Percentiles rank a stretch among this genome's conserved stretches.
Evolutionary conservation across 2,888 invertebrate genomes (phyloP).

Genomic region (Trachelus troglodyta): DNA sequence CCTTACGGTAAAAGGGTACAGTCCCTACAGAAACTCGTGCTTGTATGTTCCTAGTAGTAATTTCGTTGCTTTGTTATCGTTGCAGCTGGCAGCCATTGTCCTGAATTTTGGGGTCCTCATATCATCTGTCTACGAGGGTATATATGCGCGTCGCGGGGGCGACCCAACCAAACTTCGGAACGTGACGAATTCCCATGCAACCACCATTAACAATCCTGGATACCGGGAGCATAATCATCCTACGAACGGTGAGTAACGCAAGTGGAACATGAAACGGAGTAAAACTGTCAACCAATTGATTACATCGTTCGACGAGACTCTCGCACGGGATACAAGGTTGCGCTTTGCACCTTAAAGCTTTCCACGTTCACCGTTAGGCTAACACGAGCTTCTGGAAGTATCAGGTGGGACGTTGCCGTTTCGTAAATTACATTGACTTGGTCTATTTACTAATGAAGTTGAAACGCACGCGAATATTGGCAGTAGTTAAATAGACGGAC

Average conservation of each 20-base stretch:
- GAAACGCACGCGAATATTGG: neutral
- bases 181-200: constrained; percentile 72
- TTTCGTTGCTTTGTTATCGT: constrained; percentile 33
- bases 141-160: constrained; percentile 83
- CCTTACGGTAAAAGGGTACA: neutral
- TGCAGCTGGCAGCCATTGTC: constrained; percentile 82
- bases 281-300: neutral
- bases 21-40: neutral
- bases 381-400: too few species aligned
- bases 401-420: neutral
- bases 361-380: neutral
- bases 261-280: neutral
- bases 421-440: constrained; percentile 38
- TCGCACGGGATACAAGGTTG: neutral
- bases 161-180: constrained; percentile 79
- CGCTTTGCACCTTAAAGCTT: neutral
- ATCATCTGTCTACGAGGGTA: constrained; percentile 82
- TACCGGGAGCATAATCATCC: constrained; percentile 74
- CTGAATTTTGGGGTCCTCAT: constrained; percentile 81
- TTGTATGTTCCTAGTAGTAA: neutral
- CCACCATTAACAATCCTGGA: constrained; percentile 88
- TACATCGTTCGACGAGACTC: neutral
- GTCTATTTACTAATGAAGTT: constrained; percentile 32
- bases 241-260: constrained; percentile 53
- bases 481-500: neutral